These are phyloP conservation scores for Atherinosoma microstoma DNA, from an alignment of 2,797 vertebrate genomes.

Conservation along the genomic window DNA sequence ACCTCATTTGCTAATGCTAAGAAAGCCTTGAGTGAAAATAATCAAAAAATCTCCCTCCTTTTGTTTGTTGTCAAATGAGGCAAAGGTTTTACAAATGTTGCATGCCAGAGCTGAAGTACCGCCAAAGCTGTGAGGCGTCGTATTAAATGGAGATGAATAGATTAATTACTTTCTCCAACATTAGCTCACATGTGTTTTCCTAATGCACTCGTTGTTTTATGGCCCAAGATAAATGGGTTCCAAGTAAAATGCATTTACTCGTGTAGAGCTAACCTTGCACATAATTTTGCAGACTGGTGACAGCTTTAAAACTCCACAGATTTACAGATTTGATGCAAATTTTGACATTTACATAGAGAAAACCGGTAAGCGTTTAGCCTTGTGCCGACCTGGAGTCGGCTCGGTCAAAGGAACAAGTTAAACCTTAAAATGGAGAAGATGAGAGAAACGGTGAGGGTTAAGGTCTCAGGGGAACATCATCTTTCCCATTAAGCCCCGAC, in stretches of 20 bases:
- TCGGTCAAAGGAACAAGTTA: constrained; percentile 39
- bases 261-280: not conserved
- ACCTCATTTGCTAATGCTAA: constrained; percentile 48
- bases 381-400: constrained; percentile 22
- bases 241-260: not conserved
- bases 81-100: not conserved
- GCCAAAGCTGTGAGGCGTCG: not conserved
- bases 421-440: constrained; percentile 40
- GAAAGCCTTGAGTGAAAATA: constrained; percentile 42
- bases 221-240: not conserved
- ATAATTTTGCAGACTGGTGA: not conserved
- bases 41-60: constrained; percentile 43
- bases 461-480: constrained; percentile 63
- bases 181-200: constrained; percentile 23
- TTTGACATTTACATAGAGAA: constrained; percentile 11
- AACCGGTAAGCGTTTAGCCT: constrained; percentile 8
- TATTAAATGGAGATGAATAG: constrained; percentile 45
- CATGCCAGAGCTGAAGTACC: constrained; percentile 9
- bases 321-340: constrained; percentile 8
- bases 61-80: constrained; percentile 23
- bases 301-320: not conserved
- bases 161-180: constrained; percentile 29
- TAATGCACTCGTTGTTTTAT: constrained; percentile 24
- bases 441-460: constrained; percentile 43
- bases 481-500: constrained; percentile 68